These are phyloP conservation scores for Apis mellifera DNA, from an alignment of 1,140 invertebrate species.

Conservation along the genomic window DNA sequence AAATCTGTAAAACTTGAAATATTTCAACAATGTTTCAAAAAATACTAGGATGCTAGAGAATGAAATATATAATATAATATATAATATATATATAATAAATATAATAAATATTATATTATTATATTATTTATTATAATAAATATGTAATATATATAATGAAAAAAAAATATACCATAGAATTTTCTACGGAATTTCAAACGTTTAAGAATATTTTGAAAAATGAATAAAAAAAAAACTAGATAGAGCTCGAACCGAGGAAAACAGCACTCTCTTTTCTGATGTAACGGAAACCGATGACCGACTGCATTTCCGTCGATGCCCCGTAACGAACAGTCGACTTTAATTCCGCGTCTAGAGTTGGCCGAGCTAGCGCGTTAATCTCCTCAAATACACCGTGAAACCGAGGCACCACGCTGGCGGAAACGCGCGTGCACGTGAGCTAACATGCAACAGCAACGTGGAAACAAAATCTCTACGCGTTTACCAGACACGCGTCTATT, in stretches of 20 bases:
- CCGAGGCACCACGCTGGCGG: conserved; percentile 23
- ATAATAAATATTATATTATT: too few species aligned
- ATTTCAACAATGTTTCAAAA: not conserved
- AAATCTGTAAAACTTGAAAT: not conserved
- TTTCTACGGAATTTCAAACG: too few species aligned
- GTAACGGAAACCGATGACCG: conserved; percentile 17
- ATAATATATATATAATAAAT: too few species aligned
- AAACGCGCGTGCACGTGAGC: conserved; percentile 21
- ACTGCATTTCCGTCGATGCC: conserved; percentile 23
- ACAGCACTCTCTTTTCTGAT: not conserved
- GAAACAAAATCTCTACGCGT: conserved; percentile 34
- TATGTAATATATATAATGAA: too few species aligned
- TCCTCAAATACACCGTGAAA: conserved; percentile 43
- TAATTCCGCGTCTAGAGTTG: not conserved
- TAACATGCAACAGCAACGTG: conserved; percentile 27
- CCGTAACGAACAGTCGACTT: conserved; percentile 6
- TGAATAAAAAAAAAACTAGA: too few species aligned
- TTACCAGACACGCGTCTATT: conserved; percentile 27
- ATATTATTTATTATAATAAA: too few species aligned
- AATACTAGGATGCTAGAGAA: not conserved
- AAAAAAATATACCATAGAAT: too few species aligned
- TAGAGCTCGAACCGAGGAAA: not conserved
- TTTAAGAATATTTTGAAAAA: too few species aligned
- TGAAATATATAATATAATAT: too few species aligned
- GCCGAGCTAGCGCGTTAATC: conserved; percentile 25